Base-by-base conservation (phyloP, 2,888 invertebrate genomes). In the Coelogynopora nodosa region DNA sequence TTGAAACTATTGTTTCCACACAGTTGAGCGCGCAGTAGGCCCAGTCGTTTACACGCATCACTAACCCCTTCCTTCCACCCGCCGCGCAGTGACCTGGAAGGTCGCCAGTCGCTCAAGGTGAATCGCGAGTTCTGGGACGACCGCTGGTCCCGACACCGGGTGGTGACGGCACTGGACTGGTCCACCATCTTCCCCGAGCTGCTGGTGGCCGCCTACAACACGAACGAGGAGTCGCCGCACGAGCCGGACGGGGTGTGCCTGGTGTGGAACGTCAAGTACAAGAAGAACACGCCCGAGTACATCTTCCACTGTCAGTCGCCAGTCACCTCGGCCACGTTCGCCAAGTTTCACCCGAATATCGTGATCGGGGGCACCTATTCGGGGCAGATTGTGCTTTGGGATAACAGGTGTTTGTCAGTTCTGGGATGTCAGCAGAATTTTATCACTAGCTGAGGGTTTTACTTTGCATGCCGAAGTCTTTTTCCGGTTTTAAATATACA, bases 311-410 rank as follows among this genome's bases (percentile, higher is more conserved):
- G 97, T 93, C 98, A 93, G 93, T 97, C 97, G 89, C 95, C 97
- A 0, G 97, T 99, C 67, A 96, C 97, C 94, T 97, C 97, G 82
- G 95, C 97, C 27, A 92, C 92, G 89, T 92, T 92, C 90, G 93
- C 92, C 88, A 93, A 95, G 92, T 99, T 99, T 93, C 98, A 99
- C 93, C 98, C 98, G 0, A 98, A 98, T 92, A 93, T 99, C 88
- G 96, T 99, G 89, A 94, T 99, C 88, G 99, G 98, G 87, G 98
- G 98, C 86, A 98, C 98, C 0, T 99, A 98, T 93, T 97, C 97
- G 0, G 99, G 99, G 0, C 98, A 99, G 93, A 97, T 99, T 89
- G 98, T 99, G 31, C 93, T 99, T 86, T 99, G 99, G 99, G 99
- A 99, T 93, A 99, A 98, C 92, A 94, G 99, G 90, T 86, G 67